Evolutionary conservation across 2,888 invertebrate species (phyloP), one percentile per base, ranked within the genome.

Genomic region (Andrena flavipes): DNA sequence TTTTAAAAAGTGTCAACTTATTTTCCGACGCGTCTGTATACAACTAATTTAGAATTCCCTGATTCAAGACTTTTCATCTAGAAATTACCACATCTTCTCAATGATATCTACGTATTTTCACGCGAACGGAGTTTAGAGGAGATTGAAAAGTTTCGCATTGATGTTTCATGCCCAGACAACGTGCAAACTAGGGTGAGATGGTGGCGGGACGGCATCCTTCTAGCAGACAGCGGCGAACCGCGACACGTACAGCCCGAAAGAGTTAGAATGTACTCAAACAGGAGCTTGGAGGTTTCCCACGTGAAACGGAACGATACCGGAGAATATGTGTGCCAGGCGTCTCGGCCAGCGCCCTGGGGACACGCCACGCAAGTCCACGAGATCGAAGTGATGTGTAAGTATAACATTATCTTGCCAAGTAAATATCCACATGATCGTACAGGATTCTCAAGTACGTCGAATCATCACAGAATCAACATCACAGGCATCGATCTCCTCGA

Each of bases 331-430:
- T 97, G 97, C 86, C 96, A 96, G 94, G 96, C 95, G 81, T 92
- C 96, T 16, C 94, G 96, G 26, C 95, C 96, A 0, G 95, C 95
- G 42, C 96, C 96, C 1, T 96, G 96, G 96, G 95, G 96, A 0
- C 95, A 96, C 0, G 95, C 97, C n/a, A 94, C 95, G 56, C 97
- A 97, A 93, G 95, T 95, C 2, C 97, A 97, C 91, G 95, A 96
- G 26, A 97, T 97, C 85, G 96, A 97, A 95, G 97, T 97, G 2
- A 95, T 97, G 92, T 96, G 97, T 97, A 94, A 95, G 96, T 95
- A 84, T 8, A 62, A 20, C 29, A 16, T 68, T 68, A 54, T 54
- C 67, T 20, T 20, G 67, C 30, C 30, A 20, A 51, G 67, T 30
- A 67, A 67, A 51, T 67, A 67, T 30, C 67, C 56, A 10, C 56